Conservation (phyloP, 2,113 vertebrate species). For the Taxidea taxus region DNA sequence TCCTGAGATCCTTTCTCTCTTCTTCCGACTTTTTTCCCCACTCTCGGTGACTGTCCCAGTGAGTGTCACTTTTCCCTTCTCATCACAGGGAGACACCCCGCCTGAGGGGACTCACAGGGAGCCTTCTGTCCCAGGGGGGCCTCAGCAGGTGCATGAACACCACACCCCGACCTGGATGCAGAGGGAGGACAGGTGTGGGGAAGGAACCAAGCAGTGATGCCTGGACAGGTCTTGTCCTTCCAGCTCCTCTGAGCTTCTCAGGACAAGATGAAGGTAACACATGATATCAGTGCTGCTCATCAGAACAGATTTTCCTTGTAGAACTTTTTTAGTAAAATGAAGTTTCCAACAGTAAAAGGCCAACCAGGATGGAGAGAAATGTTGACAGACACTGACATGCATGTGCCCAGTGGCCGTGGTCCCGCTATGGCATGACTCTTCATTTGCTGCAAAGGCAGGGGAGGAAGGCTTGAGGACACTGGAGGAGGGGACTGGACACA, state of each 20-base stretch:
- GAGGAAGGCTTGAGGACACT: too few species aligned
- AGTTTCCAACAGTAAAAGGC: too few species aligned
- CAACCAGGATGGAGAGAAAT: too few species aligned
- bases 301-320: too few species aligned
- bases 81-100: too few species aligned
- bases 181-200: neutral
- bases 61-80: neutral
- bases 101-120: neutral
- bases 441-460: neutral
- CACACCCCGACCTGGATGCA: neutral
- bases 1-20: neutral
- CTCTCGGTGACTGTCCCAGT: neutral
- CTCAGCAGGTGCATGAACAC: neutral
- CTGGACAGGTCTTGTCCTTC: neutral
- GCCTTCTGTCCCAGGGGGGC: neutral
- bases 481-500: fast-evolving
- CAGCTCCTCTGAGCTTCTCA: neutral
- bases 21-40: neutral
- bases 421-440: too few species aligned
- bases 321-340: too few species aligned
- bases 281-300: too few species aligned
- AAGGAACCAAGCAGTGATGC: neutral
- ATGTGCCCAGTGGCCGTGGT: neutral
- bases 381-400: too few species aligned
- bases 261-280: too few species aligned